Base-by-base conservation (phyloP, 2,797 vertebrate genomes). In the Garrulus glandarius region DNA sequence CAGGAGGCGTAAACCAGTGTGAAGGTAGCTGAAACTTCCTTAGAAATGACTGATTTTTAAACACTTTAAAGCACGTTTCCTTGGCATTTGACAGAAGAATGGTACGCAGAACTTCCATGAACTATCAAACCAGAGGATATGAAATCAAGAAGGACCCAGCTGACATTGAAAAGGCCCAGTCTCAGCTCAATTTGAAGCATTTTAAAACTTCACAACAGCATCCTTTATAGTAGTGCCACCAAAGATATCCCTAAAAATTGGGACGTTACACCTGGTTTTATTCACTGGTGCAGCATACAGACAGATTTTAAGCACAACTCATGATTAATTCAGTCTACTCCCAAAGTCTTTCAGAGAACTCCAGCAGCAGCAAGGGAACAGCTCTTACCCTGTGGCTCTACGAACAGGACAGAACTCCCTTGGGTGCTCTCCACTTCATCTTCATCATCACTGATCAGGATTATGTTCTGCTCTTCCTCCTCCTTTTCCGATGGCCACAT, bases 361-460 rank as follows among this genome's bases (percentile, higher is more conserved):
- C 14, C 22, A 34, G 0, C 0, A 3, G 22, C 11, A 70, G 22
- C 16, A 26, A 12, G 32, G 46, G 15, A 39, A 8, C 16, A 29
- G 19, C 9, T 75, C 94, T 75, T 56, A 97, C 97, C 89, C 15
- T 37, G 7, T 0, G 74, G 37, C 14, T 97, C 96, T 5, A 95
- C 85, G 3, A 97, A 8, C 7, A 97, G 11, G 20, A 97, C 88
- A 0, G 94, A 96, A 26, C 30, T 93, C 27, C 64, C 93, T 5
- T 59, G 44, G 0, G 67, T 36, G 44, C 26, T 7, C 27, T 95
- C 94, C 2, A 55, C 55, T 56, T 56, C 55, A 56, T 56, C 55
- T 39, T 39, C 95, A 6, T 96, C 93, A 4, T 96, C 97, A 0
- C 96, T 96, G 72, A 96, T 97, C 43, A 97, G 67, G 75, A 97